These are phyloP conservation scores for Hyppa rectilinea DNA, from an alignment of 2,888 invertebrate genomes.

Conservation along the genomic window DNA sequence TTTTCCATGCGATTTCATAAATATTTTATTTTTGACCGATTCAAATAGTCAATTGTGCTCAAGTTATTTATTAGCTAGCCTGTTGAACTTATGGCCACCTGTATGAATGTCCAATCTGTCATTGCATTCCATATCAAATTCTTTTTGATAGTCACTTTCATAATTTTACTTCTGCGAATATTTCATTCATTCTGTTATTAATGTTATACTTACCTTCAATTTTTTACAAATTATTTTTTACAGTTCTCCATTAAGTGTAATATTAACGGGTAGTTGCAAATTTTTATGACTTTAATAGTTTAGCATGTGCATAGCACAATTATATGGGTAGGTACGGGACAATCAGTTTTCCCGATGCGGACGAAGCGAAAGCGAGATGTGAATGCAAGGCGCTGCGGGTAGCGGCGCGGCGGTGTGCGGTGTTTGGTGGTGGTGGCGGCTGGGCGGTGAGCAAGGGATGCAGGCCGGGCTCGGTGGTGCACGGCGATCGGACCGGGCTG, in stretches of 20 bases:
- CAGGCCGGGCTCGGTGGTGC: conserved; percentile 79
- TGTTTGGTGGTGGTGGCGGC: conserved; percentile 73
- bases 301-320: conserved; percentile 40
- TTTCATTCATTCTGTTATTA: neutral
- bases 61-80: neutral
- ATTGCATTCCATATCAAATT: neutral
- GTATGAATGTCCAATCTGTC: neutral
- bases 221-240: neutral
- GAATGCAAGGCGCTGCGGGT: conserved; percentile 59
- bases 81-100: neutral
- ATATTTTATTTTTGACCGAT: no score
- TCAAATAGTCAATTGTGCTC: no score
- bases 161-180: neutral
- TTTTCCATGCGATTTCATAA: no score
- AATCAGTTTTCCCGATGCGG: conserved; percentile 64
- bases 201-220: neutral
- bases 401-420: conserved; percentile 64
- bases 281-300: conserved; percentile 28
- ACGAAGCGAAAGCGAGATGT: conserved; percentile 62
- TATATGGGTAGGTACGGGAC: conserved; percentile 41
- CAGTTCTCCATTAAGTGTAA: neutral
- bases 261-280: conserved; percentile 24
- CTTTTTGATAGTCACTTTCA: neutral
- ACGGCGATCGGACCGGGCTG: conserved; percentile 72
- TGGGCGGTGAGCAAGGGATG: conserved; percentile 81